Conservation (phyloP, 2,888 invertebrate genomes). For the Cryptocheilus praepositus region DNA sequence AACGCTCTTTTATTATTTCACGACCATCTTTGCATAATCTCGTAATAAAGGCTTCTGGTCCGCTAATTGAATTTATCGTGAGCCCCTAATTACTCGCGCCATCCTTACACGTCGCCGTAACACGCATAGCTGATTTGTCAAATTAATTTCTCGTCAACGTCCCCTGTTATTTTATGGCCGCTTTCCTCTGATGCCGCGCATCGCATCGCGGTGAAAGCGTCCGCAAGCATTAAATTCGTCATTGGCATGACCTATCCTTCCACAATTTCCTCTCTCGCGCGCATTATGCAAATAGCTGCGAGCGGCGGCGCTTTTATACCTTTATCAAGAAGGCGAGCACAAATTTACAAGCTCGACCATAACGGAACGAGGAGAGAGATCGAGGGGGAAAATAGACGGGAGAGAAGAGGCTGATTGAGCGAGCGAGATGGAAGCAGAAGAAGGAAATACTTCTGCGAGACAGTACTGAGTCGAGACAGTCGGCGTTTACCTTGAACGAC, state of each 20-base stretch:
- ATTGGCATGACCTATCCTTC: conserved; percentile 35
- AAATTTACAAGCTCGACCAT: conserved; percentile 68
- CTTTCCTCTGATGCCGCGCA: neutral
- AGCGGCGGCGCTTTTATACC: conserved; percentile 64
- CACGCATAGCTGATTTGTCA: too few species aligned
- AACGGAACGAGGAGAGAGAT: conserved; percentile 1
- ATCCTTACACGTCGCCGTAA: too few species aligned
- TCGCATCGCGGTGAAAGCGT: neutral
- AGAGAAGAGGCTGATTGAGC: neutral
- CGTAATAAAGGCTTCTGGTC: too few species aligned
- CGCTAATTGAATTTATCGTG: too few species aligned
- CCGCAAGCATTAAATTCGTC: conserved; percentile 13
- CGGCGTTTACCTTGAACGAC: too few species aligned
- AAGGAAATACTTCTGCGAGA: conserved; percentile 27
- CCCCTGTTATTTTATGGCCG: neutral
- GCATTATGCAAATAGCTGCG: conserved; percentile 53
- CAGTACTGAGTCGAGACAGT: conserved; percentile 16
- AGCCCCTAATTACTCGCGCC: too few species aligned
- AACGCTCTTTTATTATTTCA: too few species aligned
- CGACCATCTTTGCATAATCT: too few species aligned
- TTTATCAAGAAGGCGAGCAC: conserved; percentile 63
- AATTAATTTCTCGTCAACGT: too few species aligned
- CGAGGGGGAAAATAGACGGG: conserved; percentile 4
- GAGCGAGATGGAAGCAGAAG: conserved; percentile 21
- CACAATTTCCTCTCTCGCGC: conserved; percentile 21